Conservation (phyloP, 2,888 invertebrate genomes). For the Stenolophus ochropezus region DNA sequence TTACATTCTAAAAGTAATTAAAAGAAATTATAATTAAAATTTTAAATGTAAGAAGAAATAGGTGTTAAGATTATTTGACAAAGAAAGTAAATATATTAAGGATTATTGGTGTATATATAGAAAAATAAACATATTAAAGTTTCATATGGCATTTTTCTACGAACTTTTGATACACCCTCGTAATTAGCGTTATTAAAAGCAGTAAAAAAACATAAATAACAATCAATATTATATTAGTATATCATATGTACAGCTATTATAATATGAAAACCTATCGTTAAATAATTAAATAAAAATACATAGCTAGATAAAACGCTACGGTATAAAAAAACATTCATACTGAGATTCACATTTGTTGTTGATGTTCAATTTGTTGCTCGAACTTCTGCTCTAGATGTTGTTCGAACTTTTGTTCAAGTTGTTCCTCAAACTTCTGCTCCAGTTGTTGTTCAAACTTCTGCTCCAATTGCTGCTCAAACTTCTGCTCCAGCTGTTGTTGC, state of each 20-base stretch:
- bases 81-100: too few species aligned
- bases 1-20: too few species aligned
- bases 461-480: conserved; percentile 69
- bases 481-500: conserved; percentile 68
- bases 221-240: conserved; percentile 60
- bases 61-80: too few species aligned
- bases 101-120: neutral
- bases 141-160: neutral
- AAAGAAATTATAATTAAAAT: too few species aligned
- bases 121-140: neutral
- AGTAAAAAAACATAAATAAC: conserved; percentile 60
- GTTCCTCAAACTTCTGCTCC: neutral
- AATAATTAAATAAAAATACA: conserved; percentile 58
- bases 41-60: too few species aligned
- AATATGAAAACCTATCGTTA: conserved; percentile 49
- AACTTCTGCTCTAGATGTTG: conserved; percentile 21
- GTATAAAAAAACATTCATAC: conserved; percentile 48
- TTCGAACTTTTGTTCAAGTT: neutral
- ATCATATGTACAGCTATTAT: conserved; percentile 59
- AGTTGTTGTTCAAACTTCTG: conserved; percentile 66
- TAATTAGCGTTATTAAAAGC: conserved; percentile 50
- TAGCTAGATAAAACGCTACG: conserved; percentile 46
- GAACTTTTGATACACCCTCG: neutral
- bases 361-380: neutral
- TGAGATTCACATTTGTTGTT: neutral